phyloP scores from a whole-genome alignment of 2,113 vertebrate genomes.

The Dascyllus trimaculatus region DNA sequence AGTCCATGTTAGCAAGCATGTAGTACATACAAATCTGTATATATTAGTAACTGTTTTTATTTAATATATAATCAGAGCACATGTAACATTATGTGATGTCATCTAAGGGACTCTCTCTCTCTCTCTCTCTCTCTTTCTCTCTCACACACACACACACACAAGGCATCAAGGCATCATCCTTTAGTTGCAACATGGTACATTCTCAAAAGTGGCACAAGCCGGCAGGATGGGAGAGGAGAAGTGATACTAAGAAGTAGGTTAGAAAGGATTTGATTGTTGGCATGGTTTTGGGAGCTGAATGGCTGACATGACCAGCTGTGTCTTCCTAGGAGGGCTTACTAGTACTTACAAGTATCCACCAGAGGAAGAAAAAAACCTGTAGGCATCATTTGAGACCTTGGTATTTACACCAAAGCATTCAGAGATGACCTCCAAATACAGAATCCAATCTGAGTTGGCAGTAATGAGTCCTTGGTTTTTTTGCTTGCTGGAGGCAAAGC shows the following conservation, averaged over 20 bases:
- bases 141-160: too few relatives aligned
- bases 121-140: too few relatives aligned
- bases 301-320: slow-evolving; percentile 13
- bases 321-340: neutral
- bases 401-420: neutral
- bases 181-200: too few relatives aligned
- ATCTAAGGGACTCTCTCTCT: too few relatives aligned
- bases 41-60: too few relatives aligned
- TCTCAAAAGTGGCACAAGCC: too few relatives aligned
- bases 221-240: neutral
- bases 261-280: neutral
- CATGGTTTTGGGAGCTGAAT: neutral
- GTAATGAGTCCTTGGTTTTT: slow-evolving; percentile 4
- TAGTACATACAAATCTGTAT: neutral
- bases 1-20: neutral
- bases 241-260: neutral
- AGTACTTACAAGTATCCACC: slow-evolving; percentile 5
- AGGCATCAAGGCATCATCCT: too few relatives aligned
- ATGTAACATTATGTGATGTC: too few relatives aligned
- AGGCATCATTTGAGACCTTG: neutral
- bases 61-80: too few relatives aligned
- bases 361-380: neutral
- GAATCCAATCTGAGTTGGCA: neutral
- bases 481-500: slow-evolving; percentile 10
- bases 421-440: slow-evolving; percentile 12